Conservation (phyloP, 2,797 vertebrate species). For the Darevskia nairensis region DNA sequence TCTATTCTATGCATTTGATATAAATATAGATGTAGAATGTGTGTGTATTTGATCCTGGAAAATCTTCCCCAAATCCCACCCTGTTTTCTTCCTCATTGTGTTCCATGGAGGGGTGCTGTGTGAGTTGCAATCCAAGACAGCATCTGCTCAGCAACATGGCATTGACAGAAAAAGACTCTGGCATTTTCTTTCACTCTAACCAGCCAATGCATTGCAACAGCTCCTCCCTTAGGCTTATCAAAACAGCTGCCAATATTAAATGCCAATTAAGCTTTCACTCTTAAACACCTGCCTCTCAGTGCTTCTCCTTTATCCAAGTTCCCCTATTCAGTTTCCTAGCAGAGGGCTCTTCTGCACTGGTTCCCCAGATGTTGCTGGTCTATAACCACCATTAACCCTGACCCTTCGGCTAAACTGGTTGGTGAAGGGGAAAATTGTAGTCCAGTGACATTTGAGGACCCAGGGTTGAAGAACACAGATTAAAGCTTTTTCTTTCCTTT, state of each 20-base stretch:
- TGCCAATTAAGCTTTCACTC: neutral
- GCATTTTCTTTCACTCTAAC: neutral
- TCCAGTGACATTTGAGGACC: no score
- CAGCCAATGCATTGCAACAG: neutral
- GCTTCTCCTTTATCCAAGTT: neutral
- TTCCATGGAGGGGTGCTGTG: neutral
- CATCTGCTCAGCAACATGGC: neutral
- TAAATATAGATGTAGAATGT: no score
- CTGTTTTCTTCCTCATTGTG: no score
- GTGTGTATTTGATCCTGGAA: neutral
- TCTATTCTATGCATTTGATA: no score
- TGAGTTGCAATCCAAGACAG: neutral
- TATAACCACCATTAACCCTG: no score
- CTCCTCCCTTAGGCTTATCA: slow-evolving; percentile 20
- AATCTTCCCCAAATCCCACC: neutral
- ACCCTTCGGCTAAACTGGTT: no score
- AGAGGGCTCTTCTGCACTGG: no score
- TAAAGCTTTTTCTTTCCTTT: no score
- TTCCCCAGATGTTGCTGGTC: no score
- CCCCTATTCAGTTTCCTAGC: neutral
- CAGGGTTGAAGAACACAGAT: no score
- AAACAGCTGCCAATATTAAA: slow-evolving; percentile 5
- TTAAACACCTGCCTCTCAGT: neutral
- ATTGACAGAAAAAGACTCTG: neutral
- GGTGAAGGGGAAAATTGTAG: no score